Evolutionary conservation across 2,797 vertebrate species (phyloP).

Genomic region (Kryptolebias ocellatus): DNA sequence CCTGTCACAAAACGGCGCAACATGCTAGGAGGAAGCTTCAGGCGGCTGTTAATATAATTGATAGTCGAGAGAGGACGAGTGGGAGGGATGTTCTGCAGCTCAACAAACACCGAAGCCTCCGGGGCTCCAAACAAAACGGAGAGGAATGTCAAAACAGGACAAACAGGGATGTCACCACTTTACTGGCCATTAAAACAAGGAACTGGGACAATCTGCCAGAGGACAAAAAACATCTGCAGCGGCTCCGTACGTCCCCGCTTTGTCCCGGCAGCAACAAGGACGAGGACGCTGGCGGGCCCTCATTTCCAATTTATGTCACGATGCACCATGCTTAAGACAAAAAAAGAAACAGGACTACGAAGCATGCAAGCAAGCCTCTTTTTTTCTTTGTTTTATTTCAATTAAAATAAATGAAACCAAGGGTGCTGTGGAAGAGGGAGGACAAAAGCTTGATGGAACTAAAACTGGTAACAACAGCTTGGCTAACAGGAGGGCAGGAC

Average conservation of each 20-base stretch:
- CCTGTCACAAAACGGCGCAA: conserved; percentile 64
- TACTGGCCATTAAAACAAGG: conserved; percentile 19
- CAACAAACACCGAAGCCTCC: conserved; percentile 41
- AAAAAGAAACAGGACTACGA: background rate
- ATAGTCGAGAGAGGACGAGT: conserved; percentile 32
- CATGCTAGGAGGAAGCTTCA: conserved; percentile 54
- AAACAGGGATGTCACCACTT: conserved; percentile 26
- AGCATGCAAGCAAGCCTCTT: no score
- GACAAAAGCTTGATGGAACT: no score
- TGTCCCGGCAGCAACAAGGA: background rate
- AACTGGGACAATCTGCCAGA: conserved; percentile 9
- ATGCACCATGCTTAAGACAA: conserved; percentile 7
- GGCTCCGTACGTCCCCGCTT: background rate
- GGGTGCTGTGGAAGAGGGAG: no score
- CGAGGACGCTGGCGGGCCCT: background rate
- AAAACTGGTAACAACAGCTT: no score
- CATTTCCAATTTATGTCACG: conserved; percentile 14
- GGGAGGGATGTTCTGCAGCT: conserved; percentile 34
- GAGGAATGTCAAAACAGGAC: conserved; percentile 42
- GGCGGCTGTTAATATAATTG: conserved; percentile 66
- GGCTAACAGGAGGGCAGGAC: no score
- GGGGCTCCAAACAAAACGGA: conserved; percentile 29
- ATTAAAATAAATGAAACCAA: no score
- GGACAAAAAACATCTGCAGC: conserved; percentile 3
- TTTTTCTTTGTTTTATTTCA: no score